Conservation (phyloP, 2,888 invertebrate species). For the Epiblema foenella region DNA sequence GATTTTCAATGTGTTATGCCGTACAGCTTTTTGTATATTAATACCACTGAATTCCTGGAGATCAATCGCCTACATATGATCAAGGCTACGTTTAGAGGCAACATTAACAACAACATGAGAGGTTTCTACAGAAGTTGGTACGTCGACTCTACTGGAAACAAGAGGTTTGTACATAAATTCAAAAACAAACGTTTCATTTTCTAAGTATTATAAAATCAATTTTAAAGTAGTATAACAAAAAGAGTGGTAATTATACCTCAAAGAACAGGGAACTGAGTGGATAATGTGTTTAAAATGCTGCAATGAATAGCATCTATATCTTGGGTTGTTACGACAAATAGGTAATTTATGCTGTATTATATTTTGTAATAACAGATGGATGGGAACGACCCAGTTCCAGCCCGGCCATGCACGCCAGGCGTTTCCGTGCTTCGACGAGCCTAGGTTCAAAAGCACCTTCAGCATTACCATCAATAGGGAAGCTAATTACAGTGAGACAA, state of each 20-base stretch:
- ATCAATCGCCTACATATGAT: slow-evolving; percentile 81
- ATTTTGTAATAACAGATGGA: slow-evolving; percentile 82
- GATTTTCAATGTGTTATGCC: slow-evolving; percentile 60
- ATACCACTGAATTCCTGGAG: slow-evolving; percentile 52
- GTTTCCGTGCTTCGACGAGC: slow-evolving; percentile 96
- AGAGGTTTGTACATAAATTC: slow-evolving; percentile 70
- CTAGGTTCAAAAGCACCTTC: slow-evolving; percentile 91
- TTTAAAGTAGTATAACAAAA: no score
- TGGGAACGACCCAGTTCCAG: slow-evolving; percentile 92
- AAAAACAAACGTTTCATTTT: background rate
- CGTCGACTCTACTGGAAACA: slow-evolving; percentile 83
- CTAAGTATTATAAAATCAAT: no score
- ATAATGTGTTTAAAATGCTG: no score
- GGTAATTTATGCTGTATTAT: no score
- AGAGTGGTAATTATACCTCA: no score
- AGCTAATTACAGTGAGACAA: slow-evolving; percentile 73
- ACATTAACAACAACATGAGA: slow-evolving; percentile 88
- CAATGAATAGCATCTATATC: no score
- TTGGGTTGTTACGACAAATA: no score
- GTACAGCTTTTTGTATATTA: slow-evolving; percentile 65
- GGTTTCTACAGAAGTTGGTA: slow-evolving; percentile 94
- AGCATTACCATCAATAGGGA: slow-evolving; percentile 87
- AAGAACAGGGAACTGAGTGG: no score
- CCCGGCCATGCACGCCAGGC: slow-evolving; percentile 91
- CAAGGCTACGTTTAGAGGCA: slow-evolving; percentile 87